Evolutionary conservation across 1,140 invertebrate genomes (phyloP), one percentile per base, ranked within the genome.

Genomic region (Drosophila prosaltans): DNA sequence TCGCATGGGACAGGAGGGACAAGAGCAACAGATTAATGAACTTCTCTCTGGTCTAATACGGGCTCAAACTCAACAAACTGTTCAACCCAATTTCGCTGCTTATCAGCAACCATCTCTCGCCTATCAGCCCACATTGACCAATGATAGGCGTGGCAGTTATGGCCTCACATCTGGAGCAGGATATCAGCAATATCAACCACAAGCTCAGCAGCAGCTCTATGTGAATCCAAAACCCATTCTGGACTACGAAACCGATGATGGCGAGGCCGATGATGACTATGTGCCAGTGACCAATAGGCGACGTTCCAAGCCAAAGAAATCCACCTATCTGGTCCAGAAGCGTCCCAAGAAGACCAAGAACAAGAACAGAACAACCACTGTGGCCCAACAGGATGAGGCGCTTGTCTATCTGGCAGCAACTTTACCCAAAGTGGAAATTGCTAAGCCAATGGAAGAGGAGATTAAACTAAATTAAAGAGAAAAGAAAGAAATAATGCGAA

Each of bases 221-320:
- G 8, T 26, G 21, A 51, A 3, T 21, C 45, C 21, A 9, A 24
- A 24, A 10, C 21, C 45, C 3, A 11, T 51, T 21, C 21, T 26
- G 5, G 21, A 9, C 45, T 51, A 51, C 21, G 16, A 39, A 39
- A 10, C 5, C 1, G 57, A 59, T 24, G 57, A 55, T 39, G 57
- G 16, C 16, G 16, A 55, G 0, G 5, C 11, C 9, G 26, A 24
- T 3, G 54, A 10, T 2, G 32, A 59, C 32, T 59, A 59, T 24
- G 57, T 59, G 16, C 57, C 57, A 9, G 57, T 59, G 2, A 26
- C 2, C 32, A 5, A 59, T 1, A 32, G 9, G 3, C 57, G 57
- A 16, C 57, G 57, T 1, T 59, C 57, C 9, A 59, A 59, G 16
- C 57, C 57, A 3, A 59, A 59, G 7, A 59, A 59, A 39, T 59